phyloP scores from a whole-genome alignment of 2,113 vertebrate species.

The Corythornis vintsioides region DNA sequence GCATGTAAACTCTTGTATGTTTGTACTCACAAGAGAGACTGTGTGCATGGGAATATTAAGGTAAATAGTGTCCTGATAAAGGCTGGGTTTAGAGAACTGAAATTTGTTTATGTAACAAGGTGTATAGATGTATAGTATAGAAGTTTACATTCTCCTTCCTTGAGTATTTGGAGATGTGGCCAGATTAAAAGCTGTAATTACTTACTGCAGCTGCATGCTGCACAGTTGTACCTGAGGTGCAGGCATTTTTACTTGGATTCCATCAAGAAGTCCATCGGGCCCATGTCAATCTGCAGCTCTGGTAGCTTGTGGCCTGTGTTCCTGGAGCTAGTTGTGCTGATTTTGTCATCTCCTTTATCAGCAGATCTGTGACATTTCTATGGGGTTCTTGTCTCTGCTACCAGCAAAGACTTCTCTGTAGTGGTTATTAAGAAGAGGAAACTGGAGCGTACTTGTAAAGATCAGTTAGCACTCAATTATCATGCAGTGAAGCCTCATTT shows the following conservation, averaged over 20 bases:
- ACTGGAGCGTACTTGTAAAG: neutral
- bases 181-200: neutral
- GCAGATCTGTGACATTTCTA: neutral
- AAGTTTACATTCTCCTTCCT: neutral
- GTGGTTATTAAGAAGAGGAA: neutral
- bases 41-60: neutral
- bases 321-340: neutral
- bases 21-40: neutral
- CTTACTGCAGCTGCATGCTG: neutral
- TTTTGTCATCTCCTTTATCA: neutral
- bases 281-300: neutral
- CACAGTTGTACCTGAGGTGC: neutral
- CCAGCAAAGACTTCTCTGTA: neutral
- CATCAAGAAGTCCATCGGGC: neutral
- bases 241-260: neutral
- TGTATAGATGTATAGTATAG: neutral
- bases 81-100: neutral
- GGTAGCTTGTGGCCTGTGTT: neutral
- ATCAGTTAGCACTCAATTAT: conserved; percentile 53
- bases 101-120: neutral
- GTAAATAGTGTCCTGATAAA: neutral
- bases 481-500: neutral
- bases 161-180: neutral
- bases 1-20: neutral
- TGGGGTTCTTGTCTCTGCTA: neutral